These are phyloP conservation scores for Ophioderma brevispina DNA, from an alignment of 35 echinoderm and acorn worm genomes.

Conservation along the genomic window DNA sequence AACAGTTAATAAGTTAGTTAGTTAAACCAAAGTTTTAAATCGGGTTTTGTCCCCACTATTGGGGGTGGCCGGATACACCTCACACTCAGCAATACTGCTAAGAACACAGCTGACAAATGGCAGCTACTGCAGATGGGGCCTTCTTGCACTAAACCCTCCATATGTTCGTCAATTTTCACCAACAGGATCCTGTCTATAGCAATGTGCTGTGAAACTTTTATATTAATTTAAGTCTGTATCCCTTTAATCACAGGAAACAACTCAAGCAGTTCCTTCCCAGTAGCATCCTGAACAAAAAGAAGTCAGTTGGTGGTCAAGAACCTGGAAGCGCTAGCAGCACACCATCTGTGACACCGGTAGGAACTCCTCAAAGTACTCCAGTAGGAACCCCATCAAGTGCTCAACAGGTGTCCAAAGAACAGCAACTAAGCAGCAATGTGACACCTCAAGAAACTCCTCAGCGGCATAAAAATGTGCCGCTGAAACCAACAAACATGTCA, in stretches of 20 bases:
- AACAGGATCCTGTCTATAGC: background rate
- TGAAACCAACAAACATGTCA: conserved; percentile 67
- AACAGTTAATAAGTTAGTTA: no score
- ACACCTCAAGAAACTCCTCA: background rate
- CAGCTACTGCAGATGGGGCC: no score
- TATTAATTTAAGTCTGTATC: no score
- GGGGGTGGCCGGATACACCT: no score
- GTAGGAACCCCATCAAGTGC: background rate
- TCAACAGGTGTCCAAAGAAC: background rate
- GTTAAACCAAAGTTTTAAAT: no score
- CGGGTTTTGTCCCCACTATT: no score
- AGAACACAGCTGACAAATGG: no score
- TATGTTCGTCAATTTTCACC: background rate
- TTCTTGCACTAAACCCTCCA: no score
- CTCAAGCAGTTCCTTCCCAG: conserved; percentile 82
- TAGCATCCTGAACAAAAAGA: conserved; percentile 92
- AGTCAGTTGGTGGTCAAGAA: conserved; percentile 58
- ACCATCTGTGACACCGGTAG: conserved; percentile 32
- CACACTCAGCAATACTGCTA: no score
- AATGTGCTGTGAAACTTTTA: no score
- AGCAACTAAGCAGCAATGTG: background rate
- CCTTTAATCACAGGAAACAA: conserved; percentile 79
- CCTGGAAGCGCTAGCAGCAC: conserved; percentile 26
- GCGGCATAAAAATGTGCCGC: background rate
- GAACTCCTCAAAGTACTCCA: conserved; percentile 19